Evolutionary conservation across 2,888 invertebrate species (phyloP).

Genomic region (Melinopterus prodromus): DNA sequence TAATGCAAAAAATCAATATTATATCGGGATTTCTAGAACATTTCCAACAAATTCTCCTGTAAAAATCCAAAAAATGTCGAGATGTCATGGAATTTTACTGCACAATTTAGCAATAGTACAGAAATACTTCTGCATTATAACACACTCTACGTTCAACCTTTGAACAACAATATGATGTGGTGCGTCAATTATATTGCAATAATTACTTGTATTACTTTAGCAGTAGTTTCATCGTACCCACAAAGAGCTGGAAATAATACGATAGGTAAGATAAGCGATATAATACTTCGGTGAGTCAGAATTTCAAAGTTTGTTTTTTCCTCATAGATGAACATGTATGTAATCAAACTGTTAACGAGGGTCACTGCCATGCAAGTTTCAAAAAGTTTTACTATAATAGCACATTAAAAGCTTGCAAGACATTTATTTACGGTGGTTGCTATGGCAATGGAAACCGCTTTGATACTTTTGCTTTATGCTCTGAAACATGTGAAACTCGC

Average conservation of each 20-base stretch:
- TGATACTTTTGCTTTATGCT: not conserved
- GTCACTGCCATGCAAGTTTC: not conserved
- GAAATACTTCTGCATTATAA: not conserved
- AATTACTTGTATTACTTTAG: not conserved
- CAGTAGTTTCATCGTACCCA: not conserved
- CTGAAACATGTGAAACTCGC: not conserved
- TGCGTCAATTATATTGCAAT: not conserved
- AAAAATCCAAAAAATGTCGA: not conserved
- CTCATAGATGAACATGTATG: not conserved
- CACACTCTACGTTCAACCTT: not conserved
- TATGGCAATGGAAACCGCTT: not conserved
- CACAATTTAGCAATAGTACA: not conserved
- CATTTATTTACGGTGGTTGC: slow-evolving; percentile 19
- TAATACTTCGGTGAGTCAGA: not conserved
- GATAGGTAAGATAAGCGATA: not conserved
- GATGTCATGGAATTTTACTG: not conserved
- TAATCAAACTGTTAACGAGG: not conserved
- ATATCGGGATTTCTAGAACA: not conserved
- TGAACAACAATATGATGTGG: not conserved
- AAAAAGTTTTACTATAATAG: slow-evolving; percentile 7
- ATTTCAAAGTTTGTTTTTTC: not conserved
- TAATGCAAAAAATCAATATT: too few relatives aligned
- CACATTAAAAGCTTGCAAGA: not conserved
- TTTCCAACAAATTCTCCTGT: not conserved
- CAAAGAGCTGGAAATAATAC: not conserved